These are phyloP conservation scores for Rhimphoctona megacephalus DNA, from an alignment of 2,888 invertebrate species.

Conservation along the genomic window DNA sequence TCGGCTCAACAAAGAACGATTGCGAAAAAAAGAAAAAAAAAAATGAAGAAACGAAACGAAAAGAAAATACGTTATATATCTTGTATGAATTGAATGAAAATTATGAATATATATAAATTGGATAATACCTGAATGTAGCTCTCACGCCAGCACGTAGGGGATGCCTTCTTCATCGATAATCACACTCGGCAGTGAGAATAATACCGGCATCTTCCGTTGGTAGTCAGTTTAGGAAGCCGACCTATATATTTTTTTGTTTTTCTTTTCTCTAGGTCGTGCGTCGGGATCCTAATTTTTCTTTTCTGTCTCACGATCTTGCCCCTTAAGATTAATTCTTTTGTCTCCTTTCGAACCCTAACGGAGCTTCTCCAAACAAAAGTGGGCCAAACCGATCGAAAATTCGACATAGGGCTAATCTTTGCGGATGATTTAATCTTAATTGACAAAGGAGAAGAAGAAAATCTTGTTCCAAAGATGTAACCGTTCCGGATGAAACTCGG, in stretches of 20 bases:
- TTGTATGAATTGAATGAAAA: conserved; percentile 83
- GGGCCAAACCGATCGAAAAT: background rate
- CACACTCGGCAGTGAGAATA: conserved; percentile 85
- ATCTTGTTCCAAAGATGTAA: too few species aligned
- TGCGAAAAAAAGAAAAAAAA: conserved; percentile 72
- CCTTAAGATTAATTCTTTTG: conserved; percentile 70
- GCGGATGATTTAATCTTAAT: background rate
- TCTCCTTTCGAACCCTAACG: conserved; percentile 46
- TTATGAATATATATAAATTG: conserved; percentile 86
- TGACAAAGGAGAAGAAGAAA: background rate
- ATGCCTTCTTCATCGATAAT: conserved; percentile 85
- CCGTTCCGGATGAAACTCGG: too few species aligned
- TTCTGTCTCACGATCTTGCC: conserved; percentile 44
- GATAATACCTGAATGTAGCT: conserved; percentile 87
- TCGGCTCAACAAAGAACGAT: conserved; percentile 79
- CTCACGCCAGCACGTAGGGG: conserved; percentile 84
- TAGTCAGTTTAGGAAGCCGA: conserved; percentile 85
- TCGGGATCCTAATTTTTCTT: conserved; percentile 80
- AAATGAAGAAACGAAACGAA: background rate
- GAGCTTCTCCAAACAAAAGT: conserved; percentile 38
- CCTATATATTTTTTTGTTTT: conserved; percentile 79
- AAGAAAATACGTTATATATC: conserved; percentile 70
- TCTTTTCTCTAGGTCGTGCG: conserved; percentile 81
- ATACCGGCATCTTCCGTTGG: conserved; percentile 85
- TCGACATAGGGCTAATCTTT: conserved; percentile 2